Conservation (phyloP, 2,888 invertebrate species). For the Colostygia pectinataria region DNA sequence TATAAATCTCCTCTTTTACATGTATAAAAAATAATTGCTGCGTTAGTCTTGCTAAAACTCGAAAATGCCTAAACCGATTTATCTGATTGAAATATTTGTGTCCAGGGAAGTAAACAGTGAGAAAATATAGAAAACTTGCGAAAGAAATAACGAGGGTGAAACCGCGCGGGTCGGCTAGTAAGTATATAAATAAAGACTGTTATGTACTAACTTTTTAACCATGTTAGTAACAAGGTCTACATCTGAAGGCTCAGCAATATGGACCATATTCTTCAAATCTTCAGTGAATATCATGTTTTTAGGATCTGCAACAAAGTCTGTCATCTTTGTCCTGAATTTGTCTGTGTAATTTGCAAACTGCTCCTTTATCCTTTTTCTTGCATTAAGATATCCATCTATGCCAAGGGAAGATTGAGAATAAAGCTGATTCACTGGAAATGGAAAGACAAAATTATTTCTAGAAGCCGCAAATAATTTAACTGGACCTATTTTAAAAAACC, state of each 20-base stretch:
- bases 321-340: constrained; percentile 88
- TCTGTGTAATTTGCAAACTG: constrained; percentile 85
- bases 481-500: background rate
- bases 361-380: constrained; percentile 77
- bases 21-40: too few species aligned
- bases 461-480: too few species aligned
- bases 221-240: constrained; percentile 85
- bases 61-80: too few species aligned
- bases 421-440: constrained; percentile 64
- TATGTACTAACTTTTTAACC: constrained; percentile 84
- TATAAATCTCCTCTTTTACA: too few species aligned
- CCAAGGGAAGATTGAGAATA: constrained; percentile 85
- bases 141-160: too few species aligned
- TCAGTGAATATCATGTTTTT: constrained; percentile 91
- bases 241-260: constrained; percentile 86
- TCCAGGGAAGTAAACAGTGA: too few species aligned
- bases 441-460: background rate
- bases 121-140: too few species aligned
- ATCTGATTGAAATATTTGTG: too few species aligned
- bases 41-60: too few species aligned
- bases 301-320: constrained; percentile 80
- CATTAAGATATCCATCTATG: constrained; percentile 81
- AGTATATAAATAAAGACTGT: too few species aligned
- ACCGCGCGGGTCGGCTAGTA: too few species aligned
- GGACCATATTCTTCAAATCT: constrained; percentile 91